A percentile compares a stretch with the other conserved stretches of the same genome.
phyloP scores from a whole-genome alignment of 2,113 vertebrate genomes.

The Myrmecobius fasciatus region DNA sequence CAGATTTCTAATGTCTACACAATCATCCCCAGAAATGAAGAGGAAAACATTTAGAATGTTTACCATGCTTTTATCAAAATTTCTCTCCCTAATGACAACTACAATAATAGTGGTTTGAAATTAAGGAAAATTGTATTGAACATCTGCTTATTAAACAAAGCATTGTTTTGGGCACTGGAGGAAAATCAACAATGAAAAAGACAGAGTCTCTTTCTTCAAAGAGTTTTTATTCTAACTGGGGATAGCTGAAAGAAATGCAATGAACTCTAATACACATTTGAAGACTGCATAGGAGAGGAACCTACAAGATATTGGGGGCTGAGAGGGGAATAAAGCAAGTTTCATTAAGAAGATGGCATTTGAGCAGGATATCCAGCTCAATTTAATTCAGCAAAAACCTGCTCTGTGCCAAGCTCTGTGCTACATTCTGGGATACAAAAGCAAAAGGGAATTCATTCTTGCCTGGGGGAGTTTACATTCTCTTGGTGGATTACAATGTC shows the following conservation, averaged over 20 bases:
- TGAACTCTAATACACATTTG: background rate
- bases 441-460: no score
- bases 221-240: background rate
- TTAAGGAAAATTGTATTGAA: background rate
- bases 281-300: background rate
- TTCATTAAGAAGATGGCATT: background rate
- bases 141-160: background rate
- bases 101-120: background rate
- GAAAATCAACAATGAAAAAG: background rate
- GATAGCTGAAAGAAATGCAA: background rate
- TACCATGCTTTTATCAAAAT: background rate
- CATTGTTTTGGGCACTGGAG: background rate
- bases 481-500: no score
- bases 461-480: no score
- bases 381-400: no score
- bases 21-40: conserved; percentile 27
- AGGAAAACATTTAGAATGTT: background rate
- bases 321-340: background rate
- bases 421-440: no score
- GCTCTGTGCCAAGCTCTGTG: no score
- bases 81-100: background rate
- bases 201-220: background rate
- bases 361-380: no score
- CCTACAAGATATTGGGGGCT: background rate
- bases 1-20: conserved; percentile 40